Conservation (phyloP, 2,888 invertebrate genomes). For the Leptinotarsa rubiginosa region DNA sequence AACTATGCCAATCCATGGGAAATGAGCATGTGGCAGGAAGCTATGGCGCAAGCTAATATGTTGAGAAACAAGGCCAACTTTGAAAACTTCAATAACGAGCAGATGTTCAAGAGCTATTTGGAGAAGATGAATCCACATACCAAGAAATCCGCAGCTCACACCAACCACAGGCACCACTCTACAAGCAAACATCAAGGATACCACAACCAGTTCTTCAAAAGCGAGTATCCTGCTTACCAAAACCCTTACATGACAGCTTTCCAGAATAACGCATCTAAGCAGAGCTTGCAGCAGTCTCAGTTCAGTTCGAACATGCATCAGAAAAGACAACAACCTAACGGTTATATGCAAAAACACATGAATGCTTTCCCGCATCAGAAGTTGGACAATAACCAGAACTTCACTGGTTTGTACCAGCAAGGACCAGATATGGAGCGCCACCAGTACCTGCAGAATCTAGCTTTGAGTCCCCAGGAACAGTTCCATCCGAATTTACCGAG, state of each 20-base stretch:
- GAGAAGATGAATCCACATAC: constrained; percentile 47
- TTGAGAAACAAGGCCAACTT: constrained; percentile 58
- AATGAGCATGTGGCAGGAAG: constrained; percentile 79
- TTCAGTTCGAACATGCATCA: constrained; percentile 16
- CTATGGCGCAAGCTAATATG: constrained; percentile 67
- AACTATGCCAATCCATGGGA: constrained; percentile 72
- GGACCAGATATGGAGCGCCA: constrained; percentile 38
- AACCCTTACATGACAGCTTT: constrained; percentile 56
- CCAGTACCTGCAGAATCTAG: constrained; percentile 47
- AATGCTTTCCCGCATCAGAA: constrained; percentile 27
- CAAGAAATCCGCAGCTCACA: constrained; percentile 14
- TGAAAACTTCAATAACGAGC: constrained; percentile 54
- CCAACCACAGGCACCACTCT: constrained; percentile 35
- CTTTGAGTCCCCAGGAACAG: constrained; percentile 52
- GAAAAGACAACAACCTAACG: constrained; percentile 23
- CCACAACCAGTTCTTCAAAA: constrained; percentile 34
- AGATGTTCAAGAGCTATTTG: constrained; percentile 48
- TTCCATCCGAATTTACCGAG: constrained; percentile 53
- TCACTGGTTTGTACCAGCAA: constrained; percentile 37
- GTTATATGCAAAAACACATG: constrained; percentile 17
- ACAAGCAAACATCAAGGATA: constrained; percentile 35
- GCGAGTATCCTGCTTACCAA: constrained; percentile 49
- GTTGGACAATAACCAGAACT: constrained; percentile 40
- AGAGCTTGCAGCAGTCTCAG: constrained; percentile 25
- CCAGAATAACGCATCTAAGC: constrained; percentile 34